Evolutionary conservation across 2,113 vertebrate species (phyloP).

Genomic region (Microcebus tavaratra): DNA sequence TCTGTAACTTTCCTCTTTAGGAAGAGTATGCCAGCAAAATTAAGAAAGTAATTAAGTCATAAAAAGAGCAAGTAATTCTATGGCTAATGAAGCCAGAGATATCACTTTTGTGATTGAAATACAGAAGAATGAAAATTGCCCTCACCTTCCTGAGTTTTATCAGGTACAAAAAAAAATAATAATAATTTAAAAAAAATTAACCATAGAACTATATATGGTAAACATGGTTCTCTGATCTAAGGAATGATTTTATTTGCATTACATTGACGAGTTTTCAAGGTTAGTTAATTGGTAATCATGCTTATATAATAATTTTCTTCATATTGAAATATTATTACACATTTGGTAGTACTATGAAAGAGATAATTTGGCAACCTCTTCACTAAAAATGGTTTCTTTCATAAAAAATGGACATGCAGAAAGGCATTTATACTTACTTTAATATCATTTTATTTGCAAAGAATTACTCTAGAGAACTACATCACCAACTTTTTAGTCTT

Average conservation of each 20-base stretch:
- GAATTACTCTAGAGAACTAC: neutral
- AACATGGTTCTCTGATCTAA: neutral
- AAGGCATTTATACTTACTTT: neutral
- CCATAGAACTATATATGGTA: neutral
- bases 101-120: neutral
- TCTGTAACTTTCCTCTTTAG: neutral
- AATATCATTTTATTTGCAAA: neutral
- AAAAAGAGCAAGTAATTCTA: slow-evolving; percentile 27
- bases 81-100: neutral
- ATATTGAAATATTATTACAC: neutral
- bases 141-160: neutral
- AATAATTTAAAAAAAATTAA: neutral
- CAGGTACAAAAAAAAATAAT: neutral
- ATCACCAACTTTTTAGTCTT: neutral
- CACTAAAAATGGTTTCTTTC: neutral
- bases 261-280: slow-evolving; percentile 32
- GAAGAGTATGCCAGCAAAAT: neutral
- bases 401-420: neutral
- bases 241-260: neutral
- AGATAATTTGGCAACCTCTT: neutral
- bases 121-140: neutral
- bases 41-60: slow-evolving; percentile 34
- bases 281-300: neutral
- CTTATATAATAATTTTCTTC: neutral
- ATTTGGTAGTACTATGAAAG: neutral